phyloP scores from a whole-genome alignment of 2,888 invertebrate genomes.

The Acrocyrtus sp. region DNA sequence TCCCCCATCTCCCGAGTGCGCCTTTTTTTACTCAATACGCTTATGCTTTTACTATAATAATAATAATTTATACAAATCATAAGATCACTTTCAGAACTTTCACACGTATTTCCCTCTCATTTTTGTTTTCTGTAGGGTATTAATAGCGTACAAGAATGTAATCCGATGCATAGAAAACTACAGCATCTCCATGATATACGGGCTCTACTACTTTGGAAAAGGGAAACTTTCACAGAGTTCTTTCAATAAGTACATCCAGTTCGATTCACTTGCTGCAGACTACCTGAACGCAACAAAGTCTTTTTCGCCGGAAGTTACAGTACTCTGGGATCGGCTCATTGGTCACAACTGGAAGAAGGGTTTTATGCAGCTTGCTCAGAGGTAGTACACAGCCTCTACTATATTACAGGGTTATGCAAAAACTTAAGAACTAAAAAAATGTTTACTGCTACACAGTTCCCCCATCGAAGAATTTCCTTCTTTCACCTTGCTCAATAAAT shows the following conservation, averaged over 20 bases:
- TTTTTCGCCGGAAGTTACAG: slow-evolving; percentile 66
- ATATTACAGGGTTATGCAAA: too few relatives aligned
- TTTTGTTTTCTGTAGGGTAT: slow-evolving; percentile 62
- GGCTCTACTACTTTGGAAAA: slow-evolving; percentile 67
- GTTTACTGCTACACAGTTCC: too few relatives aligned
- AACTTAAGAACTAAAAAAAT: too few relatives aligned
- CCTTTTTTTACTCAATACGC: too few relatives aligned
- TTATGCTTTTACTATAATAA: too few relatives aligned
- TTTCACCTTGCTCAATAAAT: too few relatives aligned
- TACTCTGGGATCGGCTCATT: slow-evolving; percentile 62
- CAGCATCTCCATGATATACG: slow-evolving; percentile 67
- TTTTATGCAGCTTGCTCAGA: slow-evolving; percentile 23
- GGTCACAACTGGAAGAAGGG: slow-evolving; percentile 32
- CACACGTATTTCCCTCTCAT: background rate
- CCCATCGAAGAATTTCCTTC: too few relatives aligned
- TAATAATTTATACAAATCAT: too few relatives aligned
- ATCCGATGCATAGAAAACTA: slow-evolving; percentile 68
- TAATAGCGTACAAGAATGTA: slow-evolving; percentile 68
- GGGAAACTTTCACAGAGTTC: slow-evolving; percentile 65
- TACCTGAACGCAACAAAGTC: slow-evolving; percentile 67
- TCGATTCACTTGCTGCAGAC: slow-evolving; percentile 67
- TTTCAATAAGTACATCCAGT: slow-evolving; percentile 65
- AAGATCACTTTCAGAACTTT: too few relatives aligned
- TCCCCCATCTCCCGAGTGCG: too few relatives aligned
- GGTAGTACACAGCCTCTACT: too few relatives aligned